Evolutionary conservation across 2,113 vertebrate genomes (phyloP), one percentile per base, ranked within the genome.

Genomic region (Sapayoa aenigma): DNA sequence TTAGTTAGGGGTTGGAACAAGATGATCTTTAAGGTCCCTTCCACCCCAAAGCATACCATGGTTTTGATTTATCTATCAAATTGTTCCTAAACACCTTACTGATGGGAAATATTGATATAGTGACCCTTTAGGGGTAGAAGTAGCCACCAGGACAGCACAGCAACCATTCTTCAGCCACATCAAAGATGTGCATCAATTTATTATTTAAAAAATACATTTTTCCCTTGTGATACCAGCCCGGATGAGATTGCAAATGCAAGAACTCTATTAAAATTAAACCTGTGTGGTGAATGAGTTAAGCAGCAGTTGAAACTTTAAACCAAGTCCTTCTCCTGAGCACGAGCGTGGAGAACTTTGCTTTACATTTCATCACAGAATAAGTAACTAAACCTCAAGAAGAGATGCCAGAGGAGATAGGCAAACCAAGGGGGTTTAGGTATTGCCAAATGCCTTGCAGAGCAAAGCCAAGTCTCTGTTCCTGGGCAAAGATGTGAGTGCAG

Each of bases 361-460:
- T 73, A 37, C 17, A 35, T 93, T 96, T 84, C 60, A 42, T 37
- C 74, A 90, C 41, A 50, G 30, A 91, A 94, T 91, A 94, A 97
- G 69, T 86, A 95, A 79, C 86, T 58, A 87, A 95, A 93, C 62
- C 58, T 73, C 68, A 17, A 15, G 55, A 76, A 44, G 56, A 92
- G 91, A 89, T 47, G 72, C 41, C n/a, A 46, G 49, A 52, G 63
- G 33, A 82, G 76, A 89, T 1, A 46, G 68, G 33, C 14, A 63
- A 62, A 65, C 17, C 14, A 15, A 58, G 67, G 20, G 31, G 49
- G 53, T 31, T 31, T 46, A 71, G 55, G 33, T 46, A 56, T 63
- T 58, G 76, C 63, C 52, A 66, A 86, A 60, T 3, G 15, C 30
- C 55, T 49, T 67, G 24, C 9, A 56, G 23, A 92, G 66, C 88